Percentiles rank a stretch among this genome's conserved stretches.
Conservation (phyloP, 2,797 vertebrate genomes). For the Bradypus variegatus region DNA sequence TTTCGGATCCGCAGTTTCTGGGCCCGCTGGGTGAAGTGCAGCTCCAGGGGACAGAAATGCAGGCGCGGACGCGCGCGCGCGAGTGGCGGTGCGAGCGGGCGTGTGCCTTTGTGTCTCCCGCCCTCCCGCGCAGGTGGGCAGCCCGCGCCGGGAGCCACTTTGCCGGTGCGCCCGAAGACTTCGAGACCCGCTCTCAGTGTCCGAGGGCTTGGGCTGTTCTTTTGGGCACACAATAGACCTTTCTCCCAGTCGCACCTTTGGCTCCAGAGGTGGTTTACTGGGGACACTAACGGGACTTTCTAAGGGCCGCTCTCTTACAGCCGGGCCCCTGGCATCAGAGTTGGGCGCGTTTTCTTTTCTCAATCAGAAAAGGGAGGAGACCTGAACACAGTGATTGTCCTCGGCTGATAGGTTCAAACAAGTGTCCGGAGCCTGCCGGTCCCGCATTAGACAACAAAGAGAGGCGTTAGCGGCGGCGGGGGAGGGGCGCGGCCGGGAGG, state of each 20-base stretch:
- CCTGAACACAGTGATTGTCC: not conserved
- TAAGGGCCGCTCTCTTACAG: constrained; percentile 23
- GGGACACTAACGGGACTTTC: constrained; percentile 51
- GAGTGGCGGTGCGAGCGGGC: constrained; percentile 4
- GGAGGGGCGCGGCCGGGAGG: constrained; percentile 48
- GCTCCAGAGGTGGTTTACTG: not conserved
- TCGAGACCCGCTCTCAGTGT: not conserved
- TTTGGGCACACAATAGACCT: not conserved
- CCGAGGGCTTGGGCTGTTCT: not conserved
- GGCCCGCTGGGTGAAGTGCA: not conserved
- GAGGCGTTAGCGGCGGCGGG: constrained; percentile 55
- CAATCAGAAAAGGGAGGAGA: not conserved
- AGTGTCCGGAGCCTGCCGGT: constrained; percentile 62
- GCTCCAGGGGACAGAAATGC: not conserved
- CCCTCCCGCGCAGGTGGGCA: constrained; percentile 56
- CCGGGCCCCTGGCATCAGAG: not conserved
- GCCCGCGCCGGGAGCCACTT: not conserved
- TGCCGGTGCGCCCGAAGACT: not conserved
- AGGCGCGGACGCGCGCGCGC: constrained; percentile 18
- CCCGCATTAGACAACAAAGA: constrained; percentile 83
- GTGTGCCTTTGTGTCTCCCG: constrained; percentile 55
- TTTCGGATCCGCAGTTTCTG: not conserved
- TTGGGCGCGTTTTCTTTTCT: not conserved
- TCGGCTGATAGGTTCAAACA: not conserved
- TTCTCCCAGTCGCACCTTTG: not conserved